Evolutionary conservation across 2,113 vertebrate species (phyloP), one percentile per base, ranked within the genome.

Genomic region (Globicephala melas): DNA sequence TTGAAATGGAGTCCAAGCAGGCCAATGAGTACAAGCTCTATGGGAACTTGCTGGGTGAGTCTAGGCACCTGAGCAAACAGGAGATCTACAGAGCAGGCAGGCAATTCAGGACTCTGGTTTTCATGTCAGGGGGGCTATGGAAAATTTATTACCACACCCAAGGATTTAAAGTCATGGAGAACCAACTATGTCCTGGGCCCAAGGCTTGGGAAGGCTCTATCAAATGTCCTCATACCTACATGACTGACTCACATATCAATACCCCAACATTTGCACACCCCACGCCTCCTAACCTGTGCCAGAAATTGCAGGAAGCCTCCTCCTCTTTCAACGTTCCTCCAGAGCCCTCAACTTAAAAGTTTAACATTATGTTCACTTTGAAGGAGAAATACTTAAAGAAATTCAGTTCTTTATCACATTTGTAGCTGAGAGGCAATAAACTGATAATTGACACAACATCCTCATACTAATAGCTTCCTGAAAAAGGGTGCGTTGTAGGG

Each of bases 61-160:
- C 13, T 0, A 5, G 25, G 2, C 36, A 73, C 15, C 23, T 44
- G 3, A 8, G 31, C 18, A 9, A 17, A 9, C 1, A 36, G 14
- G n/a, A n/a, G 38, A 28, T 6, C 31, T 79, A 25, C 13, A 86
- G 62, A 50, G 23, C 41, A 50, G 33, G 26, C 38, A 70, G 7
- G 1, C 44, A 17, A 4, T 26, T 13, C 6, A 36, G 2, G n/a
- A 65, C 23, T 71, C 8, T 13, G 17, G n/a, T 63, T 80, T 79
- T 41, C 26, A 41, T 55, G 26, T 38, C 28, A 31, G 44, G 47
- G 25, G 12, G 63, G 12, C 60, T 28, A 1, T 17, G 28, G 25
- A 68, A 81, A 92, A 31, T 3, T 15, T 36, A 31, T 25, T 28
- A 92, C 28, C 41, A 23, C 26, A 9, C 53, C 33, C n/a, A 28